Base-by-base conservation (phyloP, 2,888 invertebrate species). In the Allacma fusca region DNA sequence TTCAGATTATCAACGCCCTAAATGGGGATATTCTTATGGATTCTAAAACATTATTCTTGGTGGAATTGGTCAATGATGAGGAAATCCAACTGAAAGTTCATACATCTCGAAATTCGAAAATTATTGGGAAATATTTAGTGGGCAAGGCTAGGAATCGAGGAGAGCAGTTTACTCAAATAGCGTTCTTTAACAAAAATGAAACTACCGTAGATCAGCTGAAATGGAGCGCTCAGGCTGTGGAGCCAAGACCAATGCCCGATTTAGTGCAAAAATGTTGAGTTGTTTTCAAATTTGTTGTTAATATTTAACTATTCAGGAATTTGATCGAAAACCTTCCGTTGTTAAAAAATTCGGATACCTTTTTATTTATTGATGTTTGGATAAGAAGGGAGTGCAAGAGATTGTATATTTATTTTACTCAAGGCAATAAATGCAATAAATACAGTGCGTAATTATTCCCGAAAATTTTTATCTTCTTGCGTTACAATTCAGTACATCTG, bases 81-180 rank as follows among this genome's bases (percentile, higher is more conserved):
- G 75, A 75, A 26, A 65, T 75, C 21, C 65, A 65, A n/a, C 21
- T 75, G n/a, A 4, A 26, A 21, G 75, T 75, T 1, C 23, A 43
- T 19, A 23, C 65, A 12, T 64, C 75, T 1, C 7, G 24, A 2
- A 43, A 67, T 29, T 1, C 23, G 2, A 16, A 23, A 19, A 23
- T 67, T 19, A 26, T 65, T 4, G 75, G 75, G 26, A 75, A 75
- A 26, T 75, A 75, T 43, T 44, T 75, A 13, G 75, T 75, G 23
- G 75, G 67, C 9, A 65, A 67, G 23, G 65, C 67, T 1, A 40
- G 67, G 67, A 65, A 67, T 24, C 7, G 40, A 24, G 75, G 75
- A 5, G 65, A 65, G 24, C 75, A 75, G 28, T 75, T 75, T 28
- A 34, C 67, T 2, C 44, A 43, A 24, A 75, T 75, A 13, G 75